Percentiles rank a stretch among this genome's conserved stretches.
phyloP scores from a whole-genome alignment of 2,797 vertebrate genomes.

The Ispidina picta region DNA sequence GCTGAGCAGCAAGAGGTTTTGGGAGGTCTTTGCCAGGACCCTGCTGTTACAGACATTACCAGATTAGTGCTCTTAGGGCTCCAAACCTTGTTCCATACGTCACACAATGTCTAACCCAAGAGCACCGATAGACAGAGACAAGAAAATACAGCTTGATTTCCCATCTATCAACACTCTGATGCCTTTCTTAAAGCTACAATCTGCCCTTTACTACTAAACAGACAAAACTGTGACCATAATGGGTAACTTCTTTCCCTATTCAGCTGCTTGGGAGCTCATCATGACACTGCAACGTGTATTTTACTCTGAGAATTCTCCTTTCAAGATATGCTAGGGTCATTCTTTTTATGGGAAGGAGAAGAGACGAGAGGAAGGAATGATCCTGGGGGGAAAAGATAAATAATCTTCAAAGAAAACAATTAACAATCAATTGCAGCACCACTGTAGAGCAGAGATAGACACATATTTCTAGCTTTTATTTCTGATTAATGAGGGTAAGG shows the following conservation, averaged over 20 bases:
- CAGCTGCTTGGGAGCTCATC: not conserved
- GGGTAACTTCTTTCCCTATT: not conserved
- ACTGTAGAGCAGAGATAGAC: constrained; percentile 35
- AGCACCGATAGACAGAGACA: not conserved
- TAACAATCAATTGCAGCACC: constrained; percentile 48
- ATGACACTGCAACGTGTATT: not conserved
- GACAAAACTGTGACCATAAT: not conserved
- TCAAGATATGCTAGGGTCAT: constrained; percentile 51
- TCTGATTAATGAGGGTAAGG: constrained; percentile 50
- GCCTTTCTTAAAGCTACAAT: not conserved
- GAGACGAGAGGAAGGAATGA: not conserved
- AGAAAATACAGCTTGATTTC: not conserved
- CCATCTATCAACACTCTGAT: not conserved
- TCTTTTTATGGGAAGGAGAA: constrained; percentile 21
- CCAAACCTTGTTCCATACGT: not conserved
- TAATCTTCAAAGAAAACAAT: constrained; percentile 66
- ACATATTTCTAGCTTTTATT: constrained; percentile 54
- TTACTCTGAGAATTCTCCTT: not conserved
- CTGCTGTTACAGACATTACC: not conserved
- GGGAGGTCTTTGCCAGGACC: not conserved
- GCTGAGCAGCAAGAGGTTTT: not conserved
- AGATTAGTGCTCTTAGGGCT: not conserved
- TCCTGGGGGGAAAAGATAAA: constrained; percentile 59
- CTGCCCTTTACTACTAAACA: not conserved
- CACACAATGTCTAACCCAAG: not conserved